Evolutionary conservation across 2,888 invertebrate genomes (phyloP).

Genomic region (Stenolophus ochropezus): DNA sequence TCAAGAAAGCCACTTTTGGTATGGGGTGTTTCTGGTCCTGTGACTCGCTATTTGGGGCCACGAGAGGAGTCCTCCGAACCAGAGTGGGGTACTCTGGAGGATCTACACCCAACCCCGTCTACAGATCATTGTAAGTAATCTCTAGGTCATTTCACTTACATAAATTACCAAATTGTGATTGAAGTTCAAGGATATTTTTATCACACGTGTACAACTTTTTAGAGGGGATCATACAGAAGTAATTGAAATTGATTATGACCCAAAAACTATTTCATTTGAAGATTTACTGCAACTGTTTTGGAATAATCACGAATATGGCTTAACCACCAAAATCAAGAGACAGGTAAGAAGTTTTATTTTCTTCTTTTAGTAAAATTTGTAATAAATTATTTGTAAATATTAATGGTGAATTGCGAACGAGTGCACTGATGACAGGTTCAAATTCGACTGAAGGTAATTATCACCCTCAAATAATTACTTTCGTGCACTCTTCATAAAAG

Average conservation of each 20-base stretch:
- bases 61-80: conserved; percentile 87
- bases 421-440: not conserved
- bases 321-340: conserved; percentile 85
- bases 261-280: conserved; percentile 82
- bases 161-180: not conserved
- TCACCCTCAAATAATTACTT: not conserved
- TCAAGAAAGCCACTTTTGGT: conserved; percentile 89
- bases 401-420: not conserved
- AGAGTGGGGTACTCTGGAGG: conserved; percentile 96
- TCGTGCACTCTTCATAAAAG: not conserved
- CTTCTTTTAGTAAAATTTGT: not conserved
- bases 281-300: conserved; percentile 90
- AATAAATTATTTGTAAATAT: not conserved
- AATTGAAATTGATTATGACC: conserved; percentile 93
- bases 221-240: conserved; percentile 97
- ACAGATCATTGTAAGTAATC: conserved; percentile 86
- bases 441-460: not conserved
- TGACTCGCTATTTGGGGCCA: conserved; percentile 88
- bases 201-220: conserved; percentile 64
- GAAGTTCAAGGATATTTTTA: conserved; percentile 10
- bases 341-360: conserved; percentile 76
- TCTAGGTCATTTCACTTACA: conserved; percentile 5
- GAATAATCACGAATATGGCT: conserved; percentile 93
- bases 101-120: conserved; percentile 85
- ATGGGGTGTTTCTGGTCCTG: conserved; percentile 97